These are phyloP conservation scores for Lethenteron reissneri DNA, from an alignment of 2,113 vertebrate species.

Conservation along the genomic window DNA sequence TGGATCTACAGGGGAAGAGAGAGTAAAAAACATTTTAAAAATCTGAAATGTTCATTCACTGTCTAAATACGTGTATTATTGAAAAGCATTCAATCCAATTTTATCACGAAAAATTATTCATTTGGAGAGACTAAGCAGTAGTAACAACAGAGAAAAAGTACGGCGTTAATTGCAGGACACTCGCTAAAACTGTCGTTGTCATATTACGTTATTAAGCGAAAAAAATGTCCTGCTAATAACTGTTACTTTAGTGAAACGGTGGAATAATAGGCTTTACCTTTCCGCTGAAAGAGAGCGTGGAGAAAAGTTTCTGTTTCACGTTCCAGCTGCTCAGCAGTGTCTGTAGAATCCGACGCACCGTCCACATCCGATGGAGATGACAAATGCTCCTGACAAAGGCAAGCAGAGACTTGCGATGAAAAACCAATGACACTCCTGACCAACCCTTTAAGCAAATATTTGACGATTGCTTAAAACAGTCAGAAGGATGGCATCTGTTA, in stretches of 20 bases:
- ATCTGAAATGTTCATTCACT: too few relatives aligned
- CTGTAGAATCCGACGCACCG: background rate
- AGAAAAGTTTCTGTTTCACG: conserved; percentile 89
- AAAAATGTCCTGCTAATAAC: background rate
- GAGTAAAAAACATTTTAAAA: conserved; percentile 12
- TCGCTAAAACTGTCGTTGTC: background rate
- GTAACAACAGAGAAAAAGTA: background rate
- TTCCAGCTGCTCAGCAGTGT: conserved; percentile 52
- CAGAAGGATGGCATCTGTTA: too few relatives aligned
- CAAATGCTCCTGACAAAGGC: conserved; percentile 5
- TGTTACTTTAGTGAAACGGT: background rate
- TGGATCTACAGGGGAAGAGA: conserved; percentile 37
- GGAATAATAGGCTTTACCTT: conserved; percentile 39
- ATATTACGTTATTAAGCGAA: background rate
- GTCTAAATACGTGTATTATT: too few relatives aligned
- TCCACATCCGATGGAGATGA: background rate
- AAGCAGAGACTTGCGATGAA: background rate
- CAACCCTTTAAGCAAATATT: too few relatives aligned
- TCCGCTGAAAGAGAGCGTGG: conserved; percentile 94
- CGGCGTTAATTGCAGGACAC: background rate
- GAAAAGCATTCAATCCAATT: too few relatives aligned
- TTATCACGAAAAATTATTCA: too few relatives aligned
- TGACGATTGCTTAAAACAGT: too few relatives aligned
- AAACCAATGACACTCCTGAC: background rate
- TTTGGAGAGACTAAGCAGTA: too few relatives aligned